A percentile compares a stretch with the other conserved stretches of the same genome.
These are phyloP conservation scores for Osmerus mordax DNA, from an alignment of 2,113 vertebrate genomes.

Conservation along the genomic window DNA sequence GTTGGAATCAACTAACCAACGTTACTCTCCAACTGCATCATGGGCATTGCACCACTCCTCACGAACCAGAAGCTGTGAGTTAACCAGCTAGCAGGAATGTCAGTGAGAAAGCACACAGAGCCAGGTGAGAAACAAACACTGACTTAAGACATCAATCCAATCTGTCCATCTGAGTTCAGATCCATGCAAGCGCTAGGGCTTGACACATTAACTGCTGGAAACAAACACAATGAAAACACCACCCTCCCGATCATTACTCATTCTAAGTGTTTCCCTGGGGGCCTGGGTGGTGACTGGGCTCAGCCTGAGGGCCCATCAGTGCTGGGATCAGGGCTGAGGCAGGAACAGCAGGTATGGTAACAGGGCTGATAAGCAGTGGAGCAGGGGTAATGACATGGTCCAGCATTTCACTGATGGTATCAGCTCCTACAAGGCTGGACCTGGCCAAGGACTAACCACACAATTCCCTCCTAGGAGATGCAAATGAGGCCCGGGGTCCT, in stretches of 20 bases:
- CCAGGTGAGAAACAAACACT: too few species aligned
- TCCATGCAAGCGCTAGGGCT: too few species aligned
- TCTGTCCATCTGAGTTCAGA: too few species aligned
- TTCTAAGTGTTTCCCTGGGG: conserved; percentile 11
- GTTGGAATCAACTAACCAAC: too few species aligned
- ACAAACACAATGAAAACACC: conserved; percentile 27
- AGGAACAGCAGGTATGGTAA: conserved; percentile 31
- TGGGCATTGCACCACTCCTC: too few species aligned
- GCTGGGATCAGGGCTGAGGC: conserved; percentile 26
- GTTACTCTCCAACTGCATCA: too few species aligned
- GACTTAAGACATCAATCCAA: too few species aligned
- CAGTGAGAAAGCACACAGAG: too few species aligned
- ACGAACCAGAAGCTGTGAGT: too few species aligned
- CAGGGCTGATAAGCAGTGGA: conserved; percentile 50
- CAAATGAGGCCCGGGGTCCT: conserved; percentile 25
- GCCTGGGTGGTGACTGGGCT: not conserved
- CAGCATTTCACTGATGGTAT: conserved; percentile 60
- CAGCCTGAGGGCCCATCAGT: not conserved
- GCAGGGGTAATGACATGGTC: conserved; percentile 22
- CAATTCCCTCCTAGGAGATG: conserved; percentile 27
- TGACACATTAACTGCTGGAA: too few species aligned
- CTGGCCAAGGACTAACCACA: conserved; percentile 33
- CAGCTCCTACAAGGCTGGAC: conserved; percentile 35
- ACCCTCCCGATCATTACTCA: conserved; percentile 27
- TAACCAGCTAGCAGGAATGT: too few species aligned